phyloP scores from a whole-genome alignment of 2,113 vertebrate genomes.

The Neodon shergylaensis region DNA sequence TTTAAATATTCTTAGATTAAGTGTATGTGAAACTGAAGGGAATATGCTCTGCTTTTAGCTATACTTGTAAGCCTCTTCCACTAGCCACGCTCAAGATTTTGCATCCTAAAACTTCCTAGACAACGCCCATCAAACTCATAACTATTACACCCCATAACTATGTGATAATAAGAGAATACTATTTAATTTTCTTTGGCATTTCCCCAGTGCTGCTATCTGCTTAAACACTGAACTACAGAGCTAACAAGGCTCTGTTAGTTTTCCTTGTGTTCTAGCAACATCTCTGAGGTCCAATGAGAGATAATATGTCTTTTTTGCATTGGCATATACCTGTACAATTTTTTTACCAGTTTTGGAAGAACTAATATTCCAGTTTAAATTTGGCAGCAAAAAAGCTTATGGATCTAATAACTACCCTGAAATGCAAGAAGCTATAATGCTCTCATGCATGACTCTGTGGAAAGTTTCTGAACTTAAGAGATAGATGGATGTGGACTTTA shows the following conservation, averaged over 20 bases:
- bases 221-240: background rate
- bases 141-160: background rate
- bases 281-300: background rate
- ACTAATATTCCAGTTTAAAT: background rate
- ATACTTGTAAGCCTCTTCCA: background rate
- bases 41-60: background rate
- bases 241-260: conserved; percentile 15
- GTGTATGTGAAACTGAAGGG: background rate
- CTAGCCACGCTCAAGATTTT: background rate
- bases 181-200: conserved; percentile 11
- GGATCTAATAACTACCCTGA: background rate
- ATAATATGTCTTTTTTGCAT: background rate
- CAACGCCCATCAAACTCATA: background rate
- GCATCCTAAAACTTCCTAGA: background rate
- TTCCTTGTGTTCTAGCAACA: background rate
- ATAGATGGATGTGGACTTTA: background rate
- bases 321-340: background rate
- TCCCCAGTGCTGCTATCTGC: background rate
- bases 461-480: background rate
- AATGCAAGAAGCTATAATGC: background rate
- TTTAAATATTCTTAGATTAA: background rate
- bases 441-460: background rate
- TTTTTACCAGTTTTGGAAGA: conserved; percentile 22
- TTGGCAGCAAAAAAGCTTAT: background rate
- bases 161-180: background rate